A percentile compares a stretch with the other conserved stretches of the same genome.
Evolutionary conservation across 2,113 vertebrate species (phyloP).

Genomic region (Elaphurus davidianus): DNA sequence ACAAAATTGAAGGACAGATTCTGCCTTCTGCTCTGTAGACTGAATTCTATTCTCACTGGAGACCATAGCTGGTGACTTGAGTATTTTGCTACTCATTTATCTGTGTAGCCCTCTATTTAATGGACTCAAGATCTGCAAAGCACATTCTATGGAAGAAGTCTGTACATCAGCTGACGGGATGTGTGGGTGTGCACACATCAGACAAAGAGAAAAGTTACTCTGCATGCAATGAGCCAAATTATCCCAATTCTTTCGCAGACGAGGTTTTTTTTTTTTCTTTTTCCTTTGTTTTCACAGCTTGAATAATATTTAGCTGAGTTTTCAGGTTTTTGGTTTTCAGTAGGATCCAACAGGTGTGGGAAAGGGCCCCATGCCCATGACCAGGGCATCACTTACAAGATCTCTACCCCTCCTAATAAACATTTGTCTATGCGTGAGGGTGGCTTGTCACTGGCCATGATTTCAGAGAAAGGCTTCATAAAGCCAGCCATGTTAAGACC

Average conservation of each 20-base stretch:
- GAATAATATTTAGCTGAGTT: constrained; percentile 41
- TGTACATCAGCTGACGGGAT: not conserved
- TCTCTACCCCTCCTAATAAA: not conserved
- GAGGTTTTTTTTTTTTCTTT: not conserved
- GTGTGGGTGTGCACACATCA: constrained; percentile 27
- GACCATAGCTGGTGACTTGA: not conserved
- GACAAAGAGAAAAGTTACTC: constrained; percentile 40
- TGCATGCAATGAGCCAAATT: constrained; percentile 22
- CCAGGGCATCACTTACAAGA: not conserved
- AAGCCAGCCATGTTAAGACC: constrained; percentile 64
- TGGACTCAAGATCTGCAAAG: constrained; percentile 10
- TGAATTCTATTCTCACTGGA: constrained; percentile 10
- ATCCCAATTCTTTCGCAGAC: constrained; percentile 24
- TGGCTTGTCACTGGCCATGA: constrained; percentile 30
- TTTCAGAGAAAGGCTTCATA: constrained; percentile 62
- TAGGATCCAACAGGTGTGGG: not conserved
- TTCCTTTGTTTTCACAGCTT: not conserved
- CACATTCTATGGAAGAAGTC: not conserved
- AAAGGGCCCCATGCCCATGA: not conserved
- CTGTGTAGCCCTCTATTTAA: not conserved
- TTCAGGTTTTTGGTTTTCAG: constrained; percentile 4
- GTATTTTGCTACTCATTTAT: not conserved
- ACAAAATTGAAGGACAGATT: constrained; percentile 44
- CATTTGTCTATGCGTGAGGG: not conserved
- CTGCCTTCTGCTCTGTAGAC: constrained; percentile 16